Base-by-base conservation (phyloP, 2,113 vertebrate species). In the Arenaria interpres region DNA sequence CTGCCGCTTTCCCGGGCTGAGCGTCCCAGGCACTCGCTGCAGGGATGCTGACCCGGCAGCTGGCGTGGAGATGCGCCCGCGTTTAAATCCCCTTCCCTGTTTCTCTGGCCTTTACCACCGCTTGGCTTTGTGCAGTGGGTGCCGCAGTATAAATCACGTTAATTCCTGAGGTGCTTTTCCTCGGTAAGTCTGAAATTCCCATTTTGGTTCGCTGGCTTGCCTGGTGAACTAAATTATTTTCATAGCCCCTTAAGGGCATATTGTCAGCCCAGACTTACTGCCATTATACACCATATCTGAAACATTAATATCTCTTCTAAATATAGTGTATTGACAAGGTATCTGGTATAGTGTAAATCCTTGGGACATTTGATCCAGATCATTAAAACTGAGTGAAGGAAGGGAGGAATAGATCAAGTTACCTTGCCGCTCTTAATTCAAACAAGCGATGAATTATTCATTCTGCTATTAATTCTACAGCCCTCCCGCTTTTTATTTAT, bases 321-420 rank as follows among this genome's bases (percentile, higher is more conserved):
- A 93, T 86, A 84, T 56, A 75, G 93, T 60, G 75, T 76, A 94
- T 97, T 97, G 96, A 93, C 95, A 93, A 98, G 97, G 96, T 98
- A 97, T 97, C 98, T 98, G 90, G 78, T 96, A 94, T 96, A 91
- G 96, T 98, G 98, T 98, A 97, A 98, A 98, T 97, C 96, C 97
- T 91, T 91, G 91, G 93, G 97, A 99, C 98, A 99, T 98, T 97
- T 98, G 99, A 98, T 99, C 98, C 95, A 96, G 97, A 98, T 98
- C 99, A 99, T 99, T 98, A 98, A 99, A 98, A 99, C 98, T 97
- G 98, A 99, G 98, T 89, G 91, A 97, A 98, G 98, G 98, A 97
- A 97, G 96, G 97, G 96, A 98, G 98, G 95, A 96, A 82, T 91
- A 95, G 97, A 98, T 99, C 98, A 69, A 97, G 95, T 99, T 99